Evolutionary conservation across 2,888 invertebrate species (phyloP), one percentile per base, ranked within the genome.

Genomic region (Monopis laevigella): DNA sequence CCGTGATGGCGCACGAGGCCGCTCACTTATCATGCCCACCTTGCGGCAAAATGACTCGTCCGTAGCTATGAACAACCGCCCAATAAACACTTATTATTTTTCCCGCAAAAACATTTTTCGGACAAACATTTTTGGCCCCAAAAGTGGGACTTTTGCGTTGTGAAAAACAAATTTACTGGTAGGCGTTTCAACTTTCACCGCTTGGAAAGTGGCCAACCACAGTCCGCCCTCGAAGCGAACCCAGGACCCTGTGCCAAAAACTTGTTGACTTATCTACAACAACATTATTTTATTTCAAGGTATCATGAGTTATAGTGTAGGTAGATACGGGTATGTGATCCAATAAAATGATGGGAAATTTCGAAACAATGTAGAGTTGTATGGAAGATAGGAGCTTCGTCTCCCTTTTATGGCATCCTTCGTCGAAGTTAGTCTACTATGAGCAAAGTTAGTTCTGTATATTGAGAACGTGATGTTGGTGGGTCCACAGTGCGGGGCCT

Each of bases 131-230:
- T 57, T 63, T 60, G 65, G 67, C 67, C 59, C 62, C 50, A 19
- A 12, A 35, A 12, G 11, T 21, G n/a, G 36, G n/a, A n/a, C 21
- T 19, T 41, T 36, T 40, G 42, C 45, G 42, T 46, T 59, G 58
- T 61, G 57, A 66, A 64, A 73, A 73, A 73, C 68, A 72, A 71
- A 69, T 66, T 62, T 56, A 62, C n/a, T n/a, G n/a, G 65, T 70
- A 65, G 72, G 68, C 43, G 68, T 64, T 66, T 68, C 63, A 14
- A 75, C 78, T 78, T 73, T 78, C 77, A 60, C 78, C 64, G 52
- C 53, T 66, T 78, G 78, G 78, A 70, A 48, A 43, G 39, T 48
- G 52, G 74, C 78, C 78, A 74, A 59, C 49, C 50, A 48, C 43
- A 40, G 45, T 44, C 54, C 57, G 55, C 51, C 29, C 41, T 21